These are phyloP conservation scores for Riparia riparia DNA, from an alignment of 2,113 vertebrate genomes.

Conservation along the genomic window DNA sequence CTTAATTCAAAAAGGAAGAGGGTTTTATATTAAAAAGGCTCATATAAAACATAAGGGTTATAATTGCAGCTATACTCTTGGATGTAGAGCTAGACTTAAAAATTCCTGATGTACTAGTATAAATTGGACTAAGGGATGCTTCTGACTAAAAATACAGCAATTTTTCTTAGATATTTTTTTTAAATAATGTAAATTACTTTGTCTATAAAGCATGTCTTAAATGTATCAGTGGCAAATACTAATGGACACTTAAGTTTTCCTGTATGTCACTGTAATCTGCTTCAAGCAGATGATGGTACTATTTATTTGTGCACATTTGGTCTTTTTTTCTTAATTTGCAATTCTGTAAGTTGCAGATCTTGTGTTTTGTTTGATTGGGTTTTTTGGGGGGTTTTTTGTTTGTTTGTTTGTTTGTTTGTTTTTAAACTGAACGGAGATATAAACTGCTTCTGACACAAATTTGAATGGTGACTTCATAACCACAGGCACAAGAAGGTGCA, in stretches of 20 bases:
- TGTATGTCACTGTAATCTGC: neutral
- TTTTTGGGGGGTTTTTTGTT: no score
- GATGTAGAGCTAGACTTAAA: neutral
- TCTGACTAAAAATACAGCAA: neutral
- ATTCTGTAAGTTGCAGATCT: neutral
- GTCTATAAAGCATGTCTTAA: neutral
- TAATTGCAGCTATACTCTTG: neutral
- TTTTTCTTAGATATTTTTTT: neutral
- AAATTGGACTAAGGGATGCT: neutral
- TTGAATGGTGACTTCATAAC: neutral
- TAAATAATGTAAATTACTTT: neutral
- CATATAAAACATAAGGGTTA: neutral
- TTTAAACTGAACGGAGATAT: neutral
- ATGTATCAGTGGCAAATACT: neutral
- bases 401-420: neutral
- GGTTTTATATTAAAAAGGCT: neutral
- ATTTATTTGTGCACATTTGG: neutral
- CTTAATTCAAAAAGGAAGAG: neutral
- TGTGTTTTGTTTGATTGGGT: neutral
- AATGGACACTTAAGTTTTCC: neutral
- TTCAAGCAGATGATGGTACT: neutral
- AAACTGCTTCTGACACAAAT: neutral
- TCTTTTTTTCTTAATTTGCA: neutral
- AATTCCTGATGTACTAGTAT: neutral
- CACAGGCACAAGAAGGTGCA: neutral